Evolutionary conservation across 2,113 vertebrate genomes (phyloP).

Genomic region (Macaca mulatta): DNA sequence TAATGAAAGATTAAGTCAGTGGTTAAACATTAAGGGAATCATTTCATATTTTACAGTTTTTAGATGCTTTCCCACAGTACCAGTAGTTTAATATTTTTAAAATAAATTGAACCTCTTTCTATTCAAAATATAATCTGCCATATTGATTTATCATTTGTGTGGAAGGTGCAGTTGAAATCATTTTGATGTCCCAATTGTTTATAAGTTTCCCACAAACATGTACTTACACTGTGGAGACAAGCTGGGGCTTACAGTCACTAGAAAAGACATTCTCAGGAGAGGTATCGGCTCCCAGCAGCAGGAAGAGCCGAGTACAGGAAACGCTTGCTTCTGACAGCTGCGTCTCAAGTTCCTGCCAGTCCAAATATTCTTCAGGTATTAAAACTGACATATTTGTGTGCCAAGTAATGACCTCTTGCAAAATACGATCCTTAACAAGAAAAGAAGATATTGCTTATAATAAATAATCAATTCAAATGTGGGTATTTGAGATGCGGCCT

Average conservation of each 20-base stretch:
- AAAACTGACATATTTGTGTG: not conserved
- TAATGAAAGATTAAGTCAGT: not conserved
- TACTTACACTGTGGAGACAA: conserved; percentile 72
- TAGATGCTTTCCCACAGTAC: not conserved
- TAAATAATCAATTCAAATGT: not conserved
- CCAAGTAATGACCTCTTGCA: conserved; percentile 57
- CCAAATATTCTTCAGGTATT: not conserved
- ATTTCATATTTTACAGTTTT: not conserved
- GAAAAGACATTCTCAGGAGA: not conserved
- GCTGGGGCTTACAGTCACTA: conserved; percentile 55
- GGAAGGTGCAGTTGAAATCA: not conserved
- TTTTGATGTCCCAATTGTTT: accelerated
- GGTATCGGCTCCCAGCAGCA: not conserved
- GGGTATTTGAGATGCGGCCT: not conserved
- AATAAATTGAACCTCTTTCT: not conserved
- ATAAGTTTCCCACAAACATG: not conserved
- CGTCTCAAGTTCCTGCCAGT: conserved; percentile 70
- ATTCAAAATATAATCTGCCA: not conserved
- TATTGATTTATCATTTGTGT: not conserved
- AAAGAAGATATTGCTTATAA: conserved; percentile 14
- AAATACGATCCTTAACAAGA: conserved; percentile 59
- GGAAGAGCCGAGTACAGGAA: conserved; percentile 53
- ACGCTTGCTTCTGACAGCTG: conserved; percentile 24
- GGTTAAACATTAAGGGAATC: not conserved
- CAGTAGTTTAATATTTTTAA: not conserved